Base-by-base conservation (phyloP, 2,797 vertebrate genomes). In the Momotus momota region DNA sequence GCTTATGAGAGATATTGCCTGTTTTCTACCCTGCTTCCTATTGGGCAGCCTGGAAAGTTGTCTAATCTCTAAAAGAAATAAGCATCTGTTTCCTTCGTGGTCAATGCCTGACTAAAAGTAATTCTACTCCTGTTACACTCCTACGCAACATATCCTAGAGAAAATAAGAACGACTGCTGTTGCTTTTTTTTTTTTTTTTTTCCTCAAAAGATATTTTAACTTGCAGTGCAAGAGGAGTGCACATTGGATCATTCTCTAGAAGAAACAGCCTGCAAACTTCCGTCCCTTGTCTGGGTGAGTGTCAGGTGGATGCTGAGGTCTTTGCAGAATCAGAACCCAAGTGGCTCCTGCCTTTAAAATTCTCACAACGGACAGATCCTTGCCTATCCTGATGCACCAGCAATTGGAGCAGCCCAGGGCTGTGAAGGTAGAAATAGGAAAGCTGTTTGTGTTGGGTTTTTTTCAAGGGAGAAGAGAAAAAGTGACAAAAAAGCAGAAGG, bases 51-150 rank as follows among this genome's bases (percentile, higher is more conserved):
- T 85, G 78, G 45, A 85, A 60, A 60, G 48, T 49, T 96, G 23
- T 54, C 73, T 91, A 70, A 94, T 94, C 87, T 90, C 66, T 61
- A 48, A 93, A 95, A 94, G 80, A 93, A 94, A 94, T 73, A 90
- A 84, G 45, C 86, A 94, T 88, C 88, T 96, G 85, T 95, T 96
- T 95, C 94, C 94, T 95, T 90, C 83, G 45, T 65, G 55, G 21
- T 9, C 80, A 23, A 10, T 46, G 58, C 61, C 51, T 66, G 64
- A 54, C 38, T 88, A 86, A 88, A 78, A 31, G 52, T 55, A 52
- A 81, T 96, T 90, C 73, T n/a, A n/a, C 5, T 91, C 45, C 35
- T 83, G 49, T 84, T 90, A 77, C 49, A 78, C 45, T 79, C 45
- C 73, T 66, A 72, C 29, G 3, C 25, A 19, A 52, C 19, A 52